phyloP scores from a whole-genome alignment of 2,797 vertebrate species.

The Lithobates sylvaticus region DNA sequence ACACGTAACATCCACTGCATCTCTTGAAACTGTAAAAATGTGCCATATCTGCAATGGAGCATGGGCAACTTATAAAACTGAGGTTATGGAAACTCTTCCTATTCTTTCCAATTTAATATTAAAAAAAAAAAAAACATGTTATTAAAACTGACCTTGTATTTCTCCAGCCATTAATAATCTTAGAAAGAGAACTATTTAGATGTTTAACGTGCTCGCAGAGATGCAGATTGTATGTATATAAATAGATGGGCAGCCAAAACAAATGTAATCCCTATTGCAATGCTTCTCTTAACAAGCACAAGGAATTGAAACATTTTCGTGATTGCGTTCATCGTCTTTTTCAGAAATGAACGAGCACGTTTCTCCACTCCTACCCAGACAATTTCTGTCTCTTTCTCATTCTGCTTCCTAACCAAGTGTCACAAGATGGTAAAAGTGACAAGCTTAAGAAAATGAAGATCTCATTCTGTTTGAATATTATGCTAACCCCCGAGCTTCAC shows the following conservation, averaged over 20 bases:
- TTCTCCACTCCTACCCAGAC: constrained; percentile 35
- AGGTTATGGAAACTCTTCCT: neutral
- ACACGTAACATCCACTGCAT: no score
- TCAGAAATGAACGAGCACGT: constrained; percentile 38
- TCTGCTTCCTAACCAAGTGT: constrained; percentile 60
- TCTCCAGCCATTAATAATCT: neutral
- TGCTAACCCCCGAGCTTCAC: constrained; percentile 71
- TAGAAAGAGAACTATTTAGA: neutral
- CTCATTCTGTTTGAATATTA: constrained; percentile 72
- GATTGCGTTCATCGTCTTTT: constrained; percentile 46
- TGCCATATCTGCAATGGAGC: no score
- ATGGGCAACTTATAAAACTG: no score
- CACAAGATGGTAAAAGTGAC: constrained; percentile 67
- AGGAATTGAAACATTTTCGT: constrained; percentile 49
- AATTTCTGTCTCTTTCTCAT: constrained; percentile 56
- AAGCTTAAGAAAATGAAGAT: constrained; percentile 68
- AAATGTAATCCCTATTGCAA: constrained; percentile 41
- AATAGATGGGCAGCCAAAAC: constrained; percentile 37
- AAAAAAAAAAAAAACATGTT: neutral
- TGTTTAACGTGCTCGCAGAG: constrained; percentile 17
- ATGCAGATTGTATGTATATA: constrained; percentile 48
- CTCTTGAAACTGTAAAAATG: no score
- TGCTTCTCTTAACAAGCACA: constrained; percentile 52
- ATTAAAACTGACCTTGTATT: neutral
- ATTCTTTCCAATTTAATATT: neutral